Evolutionary conservation across 1,140 invertebrate genomes (phyloP).

Genomic region (Drosophila carrolli): DNA sequence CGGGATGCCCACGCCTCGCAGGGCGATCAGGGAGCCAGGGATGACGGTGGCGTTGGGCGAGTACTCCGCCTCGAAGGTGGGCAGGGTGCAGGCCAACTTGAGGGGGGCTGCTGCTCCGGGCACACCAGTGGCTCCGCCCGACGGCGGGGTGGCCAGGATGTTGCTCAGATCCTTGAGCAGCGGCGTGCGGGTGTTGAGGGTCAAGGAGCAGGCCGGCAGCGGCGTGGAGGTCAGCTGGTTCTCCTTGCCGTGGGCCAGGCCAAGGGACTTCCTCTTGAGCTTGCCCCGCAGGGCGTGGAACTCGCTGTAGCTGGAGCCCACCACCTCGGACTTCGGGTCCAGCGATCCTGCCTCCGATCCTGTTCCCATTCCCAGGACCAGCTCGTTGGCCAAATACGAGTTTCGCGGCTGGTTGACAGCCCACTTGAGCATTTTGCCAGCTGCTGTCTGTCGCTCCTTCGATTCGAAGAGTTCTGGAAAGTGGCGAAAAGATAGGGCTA

Average conservation of each 20-base stretch:
- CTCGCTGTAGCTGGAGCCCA: constrained; percentile 39
- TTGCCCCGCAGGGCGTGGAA: constrained; percentile 48
- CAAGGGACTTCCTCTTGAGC: constrained; percentile 45
- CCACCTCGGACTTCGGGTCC: constrained; percentile 9
- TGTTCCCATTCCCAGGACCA: constrained; percentile 20
- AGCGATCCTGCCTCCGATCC: constrained; percentile 4
- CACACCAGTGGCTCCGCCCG: neutral
- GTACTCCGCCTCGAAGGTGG: constrained; percentile 75
- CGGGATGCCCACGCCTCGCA: constrained; percentile 77
- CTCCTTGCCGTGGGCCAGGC: constrained; percentile 58
- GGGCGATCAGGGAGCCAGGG: constrained; percentile 73
- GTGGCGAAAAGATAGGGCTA: constrained; percentile 32
- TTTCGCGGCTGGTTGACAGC: constrained; percentile 77
- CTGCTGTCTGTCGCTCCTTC: constrained; percentile 21
- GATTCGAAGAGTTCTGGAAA: constrained; percentile 12
- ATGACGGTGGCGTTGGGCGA: constrained; percentile 72
- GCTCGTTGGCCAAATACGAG: constrained; percentile 58
- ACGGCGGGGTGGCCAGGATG: constrained; percentile 47
- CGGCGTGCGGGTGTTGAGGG: constrained; percentile 25
- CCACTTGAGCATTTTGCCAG: constrained; percentile 83
- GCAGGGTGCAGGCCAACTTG: constrained; percentile 59
- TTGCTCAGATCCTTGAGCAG: constrained; percentile 74
- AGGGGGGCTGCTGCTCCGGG: constrained; percentile 1
- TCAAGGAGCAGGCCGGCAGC: constrained; percentile 49
- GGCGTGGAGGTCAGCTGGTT: constrained; percentile 80